Evolutionary conservation across 2,888 invertebrate genomes (phyloP).

Genomic region (Hemaris fuciformis): DNA sequence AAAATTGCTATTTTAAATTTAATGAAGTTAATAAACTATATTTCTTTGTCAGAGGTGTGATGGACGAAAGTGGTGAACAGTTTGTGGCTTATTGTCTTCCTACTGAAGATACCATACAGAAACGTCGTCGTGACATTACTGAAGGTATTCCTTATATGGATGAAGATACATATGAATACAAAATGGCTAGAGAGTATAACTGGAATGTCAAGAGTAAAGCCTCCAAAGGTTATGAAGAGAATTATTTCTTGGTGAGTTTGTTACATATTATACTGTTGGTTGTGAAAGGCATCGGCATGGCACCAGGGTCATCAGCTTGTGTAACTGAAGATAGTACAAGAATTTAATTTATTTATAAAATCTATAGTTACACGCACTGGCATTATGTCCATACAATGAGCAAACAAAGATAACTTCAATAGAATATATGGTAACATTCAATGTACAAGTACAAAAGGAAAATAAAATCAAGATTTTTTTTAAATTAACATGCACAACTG

Average conservation of each 20-base stretch:
- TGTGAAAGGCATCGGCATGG: too few species aligned
- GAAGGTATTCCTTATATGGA: slow-evolving; percentile 91
- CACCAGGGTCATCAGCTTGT: too few species aligned
- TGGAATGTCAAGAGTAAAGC: slow-evolving; percentile 99
- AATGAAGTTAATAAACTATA: background rate
- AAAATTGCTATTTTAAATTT: too few species aligned
- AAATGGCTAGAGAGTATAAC: slow-evolving; percentile 98
- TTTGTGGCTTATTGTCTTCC: slow-evolving; percentile 99
- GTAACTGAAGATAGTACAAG: background rate
- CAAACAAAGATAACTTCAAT: too few species aligned
- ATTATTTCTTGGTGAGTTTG: slow-evolving; percentile 91
- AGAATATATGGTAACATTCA: too few species aligned
- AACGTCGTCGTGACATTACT: slow-evolving; percentile 90
- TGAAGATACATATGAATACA: slow-evolving; percentile 96
- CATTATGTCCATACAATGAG: too few species aligned
- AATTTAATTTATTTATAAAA: too few species aligned
- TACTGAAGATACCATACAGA: slow-evolving; percentile 94
- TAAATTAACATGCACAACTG: too few species aligned
- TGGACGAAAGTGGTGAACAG: slow-evolving; percentile 99
- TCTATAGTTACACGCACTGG: too few species aligned
- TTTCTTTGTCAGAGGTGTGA: slow-evolving; percentile 90
- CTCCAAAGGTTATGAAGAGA: slow-evolving; percentile 97
- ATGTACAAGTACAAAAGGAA: too few species aligned
- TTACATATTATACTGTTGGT: background rate
- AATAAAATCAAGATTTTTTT: too few species aligned